Evolutionary conservation across 2,113 vertebrate species (phyloP), one percentile per base, ranked within the genome.

Genomic region (Phylloscopus trochiloides): DNA sequence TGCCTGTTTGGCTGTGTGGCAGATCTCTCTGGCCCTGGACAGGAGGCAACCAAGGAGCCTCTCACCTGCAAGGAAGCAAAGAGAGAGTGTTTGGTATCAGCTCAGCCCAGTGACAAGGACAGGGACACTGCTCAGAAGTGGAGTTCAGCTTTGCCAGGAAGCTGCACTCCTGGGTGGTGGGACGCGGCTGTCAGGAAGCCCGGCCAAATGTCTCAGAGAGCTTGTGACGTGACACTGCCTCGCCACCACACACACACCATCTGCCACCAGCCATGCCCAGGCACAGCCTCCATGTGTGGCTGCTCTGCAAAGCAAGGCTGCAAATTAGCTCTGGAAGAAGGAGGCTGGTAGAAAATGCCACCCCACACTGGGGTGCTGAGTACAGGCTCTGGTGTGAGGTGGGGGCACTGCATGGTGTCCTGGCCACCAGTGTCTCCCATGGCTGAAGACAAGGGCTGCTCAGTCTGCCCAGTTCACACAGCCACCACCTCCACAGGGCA

Each of bases 191-290:
- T 86, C 83, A 84, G 96, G 92, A 94, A 92, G 91, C 86, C 88
- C 2, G 83, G 92, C 95, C 92, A 92, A 95, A 77, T 77, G 75
- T 93, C 94, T 92, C 48, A 2, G 72, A 42, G 63, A 92, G 86
- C 67, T 31, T 57, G 75, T 96, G 95, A 94, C 63, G 92, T 80
- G 96, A 94, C 88, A 31, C 78, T 79, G 88, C 94, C 42, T 94
- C 40, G 4, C 86, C 89, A 59, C 61, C 90, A 24, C 90, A 79
- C 43, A 25, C 87, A 73, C 81, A 48, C 94, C 92, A 94, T 95
- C 88, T 95, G 88, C 94, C 61, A 80, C 92, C 95, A 66, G 75
- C 90, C 5, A 10, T 87, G 78, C 92, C 67, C 48, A 13, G 4
- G 77, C 78, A 31, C 88, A 86, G 92, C 86, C 83, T 40, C 51